phyloP scores from a whole-genome alignment of 1,140 invertebrate species.

The Thaumetopoea pityocampa region DNA sequence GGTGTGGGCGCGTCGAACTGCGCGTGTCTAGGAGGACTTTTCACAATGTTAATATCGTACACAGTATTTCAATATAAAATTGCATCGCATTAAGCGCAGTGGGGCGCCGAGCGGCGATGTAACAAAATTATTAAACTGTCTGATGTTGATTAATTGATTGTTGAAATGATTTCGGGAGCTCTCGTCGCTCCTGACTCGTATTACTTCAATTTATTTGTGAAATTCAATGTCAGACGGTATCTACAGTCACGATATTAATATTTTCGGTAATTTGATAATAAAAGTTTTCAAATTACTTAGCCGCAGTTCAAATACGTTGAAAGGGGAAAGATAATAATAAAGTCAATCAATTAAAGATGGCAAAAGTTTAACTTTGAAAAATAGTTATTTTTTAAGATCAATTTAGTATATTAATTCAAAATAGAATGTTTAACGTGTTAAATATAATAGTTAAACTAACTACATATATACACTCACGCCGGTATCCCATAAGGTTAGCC shows the following conservation, averaged over 20 bases:
- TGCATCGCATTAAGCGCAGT: constrained; percentile 29
- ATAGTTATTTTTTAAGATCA: too few species aligned
- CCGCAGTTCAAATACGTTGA: not conserved
- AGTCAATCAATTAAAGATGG: not conserved
- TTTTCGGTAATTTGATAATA: constrained; percentile 8
- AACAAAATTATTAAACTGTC: constrained; percentile 35
- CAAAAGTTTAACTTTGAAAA: too few species aligned
- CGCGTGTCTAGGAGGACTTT: constrained; percentile 47
- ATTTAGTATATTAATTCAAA: too few species aligned
- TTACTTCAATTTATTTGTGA: constrained; percentile 17
- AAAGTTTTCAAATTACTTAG: constrained; percentile 7
- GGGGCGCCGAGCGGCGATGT: constrained; percentile 21
- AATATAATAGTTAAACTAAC: too few species aligned
- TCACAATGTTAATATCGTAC: constrained; percentile 48
- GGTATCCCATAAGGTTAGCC: too few species aligned
- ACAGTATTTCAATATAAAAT: constrained; percentile 47
- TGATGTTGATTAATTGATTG: constrained; percentile 33
- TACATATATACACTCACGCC: too few species aligned
- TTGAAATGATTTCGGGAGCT: constrained; percentile 30
- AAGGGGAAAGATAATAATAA: not conserved
- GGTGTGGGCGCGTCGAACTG: constrained; percentile 29
- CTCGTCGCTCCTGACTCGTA: constrained; percentile 14
- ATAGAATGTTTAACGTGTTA: too few species aligned
- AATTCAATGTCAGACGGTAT: constrained; percentile 1
- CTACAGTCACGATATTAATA: not conserved